phyloP scores from a whole-genome alignment of 2,888 invertebrate species.

The Beris morrisii region DNA sequence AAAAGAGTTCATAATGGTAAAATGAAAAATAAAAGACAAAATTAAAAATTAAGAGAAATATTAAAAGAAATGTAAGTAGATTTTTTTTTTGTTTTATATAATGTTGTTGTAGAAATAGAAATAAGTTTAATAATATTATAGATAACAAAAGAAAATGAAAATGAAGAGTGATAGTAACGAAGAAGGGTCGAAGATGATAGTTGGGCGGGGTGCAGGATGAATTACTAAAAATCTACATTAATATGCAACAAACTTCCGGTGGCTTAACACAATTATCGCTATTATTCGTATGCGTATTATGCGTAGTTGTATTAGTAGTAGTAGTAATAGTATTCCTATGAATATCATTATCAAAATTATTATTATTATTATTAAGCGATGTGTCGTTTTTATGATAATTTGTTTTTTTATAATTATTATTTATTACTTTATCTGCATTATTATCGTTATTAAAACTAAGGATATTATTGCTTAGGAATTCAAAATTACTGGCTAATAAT shows the following conservation, averaged over 20 bases:
- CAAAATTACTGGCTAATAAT: constrained; percentile 36
- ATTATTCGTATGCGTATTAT: constrained; percentile 1
- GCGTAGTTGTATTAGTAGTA: constrained; percentile 33
- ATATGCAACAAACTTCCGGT: constrained; percentile 42
- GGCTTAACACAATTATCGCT: constrained; percentile 30
- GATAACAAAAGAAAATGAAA: neutral
- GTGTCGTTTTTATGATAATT: constrained; percentile 15
- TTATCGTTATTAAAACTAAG: constrained; percentile 33
- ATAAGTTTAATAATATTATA: neutral
- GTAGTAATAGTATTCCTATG: constrained; percentile 34
- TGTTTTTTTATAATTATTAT: constrained; percentile 9
- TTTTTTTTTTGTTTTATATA: too few species aligned
- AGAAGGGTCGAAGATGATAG: neutral
- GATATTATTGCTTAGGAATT: constrained; percentile 41
- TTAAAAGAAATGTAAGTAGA: too few species aligned
- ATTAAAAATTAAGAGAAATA: neutral
- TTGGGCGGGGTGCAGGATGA: neutral
- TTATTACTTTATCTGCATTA: constrained; percentile 4
- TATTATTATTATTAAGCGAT: constrained; percentile 32
- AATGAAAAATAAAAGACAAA: neutral
- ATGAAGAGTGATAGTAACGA: neutral
- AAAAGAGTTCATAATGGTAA: neutral
- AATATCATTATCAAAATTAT: constrained; percentile 29
- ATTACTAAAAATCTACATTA: constrained; percentile 39
- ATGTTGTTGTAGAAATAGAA: neutral